phyloP scores from a whole-genome alignment of 2,888 invertebrate genomes.

The Pantelozetes paolii region DNA sequence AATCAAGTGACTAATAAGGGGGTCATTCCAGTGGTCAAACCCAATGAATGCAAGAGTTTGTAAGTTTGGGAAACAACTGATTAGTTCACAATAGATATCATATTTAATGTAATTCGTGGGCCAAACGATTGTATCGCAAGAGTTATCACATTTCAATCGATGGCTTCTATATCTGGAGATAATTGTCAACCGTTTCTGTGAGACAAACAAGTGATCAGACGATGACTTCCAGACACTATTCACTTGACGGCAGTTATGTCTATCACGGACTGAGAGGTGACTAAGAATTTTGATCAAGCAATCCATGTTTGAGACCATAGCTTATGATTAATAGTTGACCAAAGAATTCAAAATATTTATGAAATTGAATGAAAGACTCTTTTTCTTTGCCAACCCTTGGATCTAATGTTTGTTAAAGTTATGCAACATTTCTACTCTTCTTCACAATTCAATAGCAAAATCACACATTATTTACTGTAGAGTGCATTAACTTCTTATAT shows the following conservation, averaged over 20 bases:
- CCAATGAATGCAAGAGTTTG: conserved; percentile 25
- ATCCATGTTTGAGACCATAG: conserved; percentile 32
- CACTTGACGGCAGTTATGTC: conserved; percentile 33
- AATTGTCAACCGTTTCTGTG: conserved; percentile 27
- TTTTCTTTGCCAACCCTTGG: not conserved
- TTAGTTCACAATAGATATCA: conserved; percentile 23
- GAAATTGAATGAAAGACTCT: not conserved
- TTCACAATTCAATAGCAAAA: not conserved
- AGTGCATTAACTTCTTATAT: not conserved
- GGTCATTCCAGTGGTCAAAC: conserved; percentile 41
- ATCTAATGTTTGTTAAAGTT: not conserved
- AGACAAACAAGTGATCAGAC: conserved; percentile 6
- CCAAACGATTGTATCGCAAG: conserved; percentile 31
- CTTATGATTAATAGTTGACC: not conserved
- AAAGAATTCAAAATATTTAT: not conserved
- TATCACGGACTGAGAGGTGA: conserved; percentile 29
- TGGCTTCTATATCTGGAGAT: not conserved
- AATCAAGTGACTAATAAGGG: conserved; percentile 10
- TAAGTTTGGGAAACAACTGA: conserved; percentile 35
- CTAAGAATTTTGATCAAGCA: conserved; percentile 34
- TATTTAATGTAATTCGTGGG: conserved; percentile 32
- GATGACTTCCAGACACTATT: not conserved
- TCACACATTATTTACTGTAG: not conserved
- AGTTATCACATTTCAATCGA: not conserved
- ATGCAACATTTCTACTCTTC: not conserved